Percentiles rank a stretch among this genome's conserved stretches.
Evolutionary conservation across 2,888 invertebrate genomes (phyloP).

Genomic region (Perizoma affinitatum): DNA sequence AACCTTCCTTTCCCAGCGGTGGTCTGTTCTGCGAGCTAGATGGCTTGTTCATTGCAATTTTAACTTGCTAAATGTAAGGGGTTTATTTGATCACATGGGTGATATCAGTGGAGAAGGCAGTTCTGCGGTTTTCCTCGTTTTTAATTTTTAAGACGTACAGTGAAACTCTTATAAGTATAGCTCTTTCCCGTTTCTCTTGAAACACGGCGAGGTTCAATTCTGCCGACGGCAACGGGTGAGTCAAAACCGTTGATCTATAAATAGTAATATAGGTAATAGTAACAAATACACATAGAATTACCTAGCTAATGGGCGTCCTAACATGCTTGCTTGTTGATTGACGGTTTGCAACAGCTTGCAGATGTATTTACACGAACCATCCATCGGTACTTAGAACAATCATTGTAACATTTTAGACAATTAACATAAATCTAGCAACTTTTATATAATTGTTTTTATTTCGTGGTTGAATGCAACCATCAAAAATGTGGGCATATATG

Average conservation of each 20-base stretch:
- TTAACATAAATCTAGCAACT: not conserved
- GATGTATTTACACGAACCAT: conserved; percentile 25
- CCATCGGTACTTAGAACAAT: conserved; percentile 5
- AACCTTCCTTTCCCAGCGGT: too few relatives aligned
- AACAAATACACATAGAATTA: conserved; percentile 27
- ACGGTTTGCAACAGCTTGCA: conserved; percentile 32
- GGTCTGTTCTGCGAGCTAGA: too few relatives aligned
- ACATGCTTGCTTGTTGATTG: conserved; percentile 32
- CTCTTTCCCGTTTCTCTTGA: too few relatives aligned
- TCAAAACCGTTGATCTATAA: conserved; percentile 23
- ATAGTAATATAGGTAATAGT: conserved; percentile 24
- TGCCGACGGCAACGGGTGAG: conserved; percentile 21
- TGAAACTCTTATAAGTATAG: too few relatives aligned
- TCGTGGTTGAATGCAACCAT: too few relatives aligned
- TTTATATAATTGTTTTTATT: not conserved
- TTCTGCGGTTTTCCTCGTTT: too few relatives aligned
- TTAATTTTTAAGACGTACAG: too few relatives aligned
- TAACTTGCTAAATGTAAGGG: too few relatives aligned
- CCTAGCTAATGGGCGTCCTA: conserved; percentile 24
- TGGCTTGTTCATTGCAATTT: too few relatives aligned
- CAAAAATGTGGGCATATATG: too few relatives aligned
- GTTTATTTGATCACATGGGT: too few relatives aligned
- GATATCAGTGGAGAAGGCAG: too few relatives aligned
- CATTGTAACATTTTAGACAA: not conserved
- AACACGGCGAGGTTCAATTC: not conserved